Evolutionary conservation across 2,797 vertebrate genomes (phyloP).

Genomic region (Acomys russatus): DNA sequence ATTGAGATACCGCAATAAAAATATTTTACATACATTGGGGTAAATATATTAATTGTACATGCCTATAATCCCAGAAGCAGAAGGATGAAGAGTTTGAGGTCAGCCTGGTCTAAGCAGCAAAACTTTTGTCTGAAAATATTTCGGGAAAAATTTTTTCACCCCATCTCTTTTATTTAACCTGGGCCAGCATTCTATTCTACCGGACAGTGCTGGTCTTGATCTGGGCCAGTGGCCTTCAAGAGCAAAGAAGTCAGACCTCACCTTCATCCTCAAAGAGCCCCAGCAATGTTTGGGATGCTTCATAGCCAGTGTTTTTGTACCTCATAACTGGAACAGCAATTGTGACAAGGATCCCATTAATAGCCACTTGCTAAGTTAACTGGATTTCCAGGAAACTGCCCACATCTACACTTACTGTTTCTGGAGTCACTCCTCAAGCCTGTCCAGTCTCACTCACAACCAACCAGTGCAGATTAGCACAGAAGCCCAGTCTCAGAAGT

Average conservation of each 20-base stretch:
- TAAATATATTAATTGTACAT: background rate
- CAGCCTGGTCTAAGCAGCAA: background rate
- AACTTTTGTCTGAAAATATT: background rate
- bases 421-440: background rate
- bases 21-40: background rate
- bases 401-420: background rate
- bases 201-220: accelerated
- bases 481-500: accelerated
- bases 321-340: background rate
- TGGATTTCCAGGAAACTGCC: background rate
- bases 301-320: background rate
- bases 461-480: background rate
- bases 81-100: background rate
- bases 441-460: background rate
- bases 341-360: background rate
- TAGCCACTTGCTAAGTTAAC: background rate
- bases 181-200: background rate
- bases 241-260: background rate
- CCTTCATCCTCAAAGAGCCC: no score
- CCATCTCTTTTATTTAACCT: background rate
- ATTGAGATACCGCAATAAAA: background rate
- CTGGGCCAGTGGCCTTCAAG: background rate
- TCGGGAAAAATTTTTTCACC: background rate
- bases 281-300: background rate
- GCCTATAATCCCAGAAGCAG: background rate